Evolutionary conservation across 2,113 vertebrate species (phyloP), one percentile per base, ranked within the genome.

Genomic region (Sturnira hondurensis): DNA sequence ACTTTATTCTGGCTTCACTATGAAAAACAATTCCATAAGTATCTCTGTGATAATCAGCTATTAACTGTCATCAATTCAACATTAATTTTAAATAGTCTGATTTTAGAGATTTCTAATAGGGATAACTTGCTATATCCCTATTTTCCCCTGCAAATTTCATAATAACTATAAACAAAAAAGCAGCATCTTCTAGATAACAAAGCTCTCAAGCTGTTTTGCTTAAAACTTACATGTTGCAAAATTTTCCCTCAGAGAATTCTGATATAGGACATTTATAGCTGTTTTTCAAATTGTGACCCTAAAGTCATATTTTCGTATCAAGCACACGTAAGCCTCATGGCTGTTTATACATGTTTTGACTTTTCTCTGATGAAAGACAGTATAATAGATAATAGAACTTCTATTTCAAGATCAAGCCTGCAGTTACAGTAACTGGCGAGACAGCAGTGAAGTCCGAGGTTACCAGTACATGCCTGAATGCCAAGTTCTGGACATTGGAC

Each of bases 331-430:
- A 63, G n/a, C 24, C 10, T 95, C 73, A 1, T 20, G 73, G 52
- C n/a, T 74, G 28, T n/a, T 80, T 80, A 73, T 36, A 76, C 65
- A 33, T 67, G 58, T 85, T 94, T 76, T 81, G 24, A 58, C 7
- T 87, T 93, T 93, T 94, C 65, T 86, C 31, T 93, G 71, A 92
- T 63, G 58, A 96, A 94, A 94, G 26, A 22, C 43, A 84, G 47
- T 68, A 17, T 78, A 77, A 67, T 28, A 8, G 26, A 74, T 86
- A 94, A 68, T 36, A 78, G 52, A 58, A 73, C 19, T 78, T 92
- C 73, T 54, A 5, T 36, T 80, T 90, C 14, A 3, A 87, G 70
- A 45, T 76, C 54, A 83, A 82, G 43, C 61, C 31, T 74, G 31
- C 81, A 50, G 91, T 92, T 95, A 93, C 14, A 82, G 41, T 58